phyloP scores from a whole-genome alignment of 2,113 vertebrate genomes.

The Diglossa brunneiventris region DNA sequence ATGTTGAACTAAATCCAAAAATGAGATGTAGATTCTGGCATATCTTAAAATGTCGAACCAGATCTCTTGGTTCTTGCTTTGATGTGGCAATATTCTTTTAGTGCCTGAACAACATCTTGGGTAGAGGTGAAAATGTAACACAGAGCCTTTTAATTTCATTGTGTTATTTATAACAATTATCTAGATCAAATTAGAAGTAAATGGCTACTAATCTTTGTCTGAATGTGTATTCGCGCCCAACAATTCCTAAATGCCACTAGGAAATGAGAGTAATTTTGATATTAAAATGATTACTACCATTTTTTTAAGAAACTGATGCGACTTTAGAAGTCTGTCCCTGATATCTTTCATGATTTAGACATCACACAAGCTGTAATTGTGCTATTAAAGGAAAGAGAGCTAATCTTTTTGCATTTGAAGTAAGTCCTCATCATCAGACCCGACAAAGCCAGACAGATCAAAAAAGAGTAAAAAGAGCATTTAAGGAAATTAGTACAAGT shows the following conservation, averaged over 20 bases:
- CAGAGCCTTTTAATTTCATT: conserved; percentile 50
- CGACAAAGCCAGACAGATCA: conserved; percentile 84
- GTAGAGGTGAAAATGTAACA: conserved; percentile 9
- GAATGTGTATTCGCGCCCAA: not conserved
- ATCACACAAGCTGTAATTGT: conserved; percentile 80
- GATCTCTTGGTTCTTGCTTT: conserved; percentile 38
- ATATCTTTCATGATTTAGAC: conserved; percentile 78
- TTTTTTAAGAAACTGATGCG: conserved; percentile 76
- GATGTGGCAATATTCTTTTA: conserved; percentile 4
- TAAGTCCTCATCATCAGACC: conserved; percentile 78
- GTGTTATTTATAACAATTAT: conserved; percentile 63
- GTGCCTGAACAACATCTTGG: not conserved
- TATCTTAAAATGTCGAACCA: conserved; percentile 16
- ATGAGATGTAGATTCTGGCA: conserved; percentile 44
- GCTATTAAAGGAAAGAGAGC: conserved; percentile 80
- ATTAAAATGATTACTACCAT: conserved; percentile 78
- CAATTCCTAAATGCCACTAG: conserved; percentile 63
- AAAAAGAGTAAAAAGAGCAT: conserved; percentile 79
- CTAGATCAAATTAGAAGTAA: conserved; percentile 46
- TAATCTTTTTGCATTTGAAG: conserved; percentile 83
- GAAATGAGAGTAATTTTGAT: conserved; percentile 76
- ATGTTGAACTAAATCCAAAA: conserved; percentile 51
- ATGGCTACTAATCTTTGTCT: conserved; percentile 28
- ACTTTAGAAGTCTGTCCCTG: conserved; percentile 74
- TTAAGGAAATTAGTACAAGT: conserved; percentile 85